phyloP scores from a whole-genome alignment of 2,113 vertebrate genomes.

The Ursus arctos region DNA sequence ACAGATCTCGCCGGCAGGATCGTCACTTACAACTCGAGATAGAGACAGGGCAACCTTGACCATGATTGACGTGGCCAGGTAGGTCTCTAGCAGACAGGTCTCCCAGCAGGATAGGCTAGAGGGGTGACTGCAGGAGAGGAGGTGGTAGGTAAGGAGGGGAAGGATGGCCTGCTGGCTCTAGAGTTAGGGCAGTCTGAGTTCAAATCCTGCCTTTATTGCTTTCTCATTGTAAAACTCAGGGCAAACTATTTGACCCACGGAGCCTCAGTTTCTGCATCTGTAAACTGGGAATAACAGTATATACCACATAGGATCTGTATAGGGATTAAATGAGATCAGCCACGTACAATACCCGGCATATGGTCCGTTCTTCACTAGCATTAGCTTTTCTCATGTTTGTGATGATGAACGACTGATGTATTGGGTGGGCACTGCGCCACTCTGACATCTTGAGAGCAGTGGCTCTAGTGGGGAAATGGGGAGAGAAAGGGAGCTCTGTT shows the following conservation, averaged over 20 bases:
- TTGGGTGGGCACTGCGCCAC: background rate
- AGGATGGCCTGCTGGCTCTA: background rate
- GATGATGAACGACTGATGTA: background rate
- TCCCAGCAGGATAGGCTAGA: background rate
- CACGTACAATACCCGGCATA: fast-evolving
- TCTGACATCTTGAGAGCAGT: background rate
- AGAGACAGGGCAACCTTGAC: background rate
- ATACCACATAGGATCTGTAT: background rate
- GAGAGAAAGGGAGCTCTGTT: background rate
- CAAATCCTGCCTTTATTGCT: background rate
- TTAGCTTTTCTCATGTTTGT: background rate
- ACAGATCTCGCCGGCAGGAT: too few relatives aligned
- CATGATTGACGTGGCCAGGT: background rate
- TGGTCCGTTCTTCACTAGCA: background rate
- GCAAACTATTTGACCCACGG: background rate
- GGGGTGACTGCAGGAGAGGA: background rate
- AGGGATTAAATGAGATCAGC: background rate
- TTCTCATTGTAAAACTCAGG: background rate
- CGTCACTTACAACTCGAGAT: background rate
- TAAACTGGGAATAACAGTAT: background rate
- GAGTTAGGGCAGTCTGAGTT: background rate
- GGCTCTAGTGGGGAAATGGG: background rate
- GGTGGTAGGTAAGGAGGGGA: background rate
- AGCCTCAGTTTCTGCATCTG: background rate
- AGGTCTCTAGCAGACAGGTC: background rate